Percentiles rank a stretch among this genome's conserved stretches.
These are phyloP conservation scores for Myiotriccus ornatus DNA, from an alignment of 2,797 vertebrate species.

Conservation along the genomic window DNA sequence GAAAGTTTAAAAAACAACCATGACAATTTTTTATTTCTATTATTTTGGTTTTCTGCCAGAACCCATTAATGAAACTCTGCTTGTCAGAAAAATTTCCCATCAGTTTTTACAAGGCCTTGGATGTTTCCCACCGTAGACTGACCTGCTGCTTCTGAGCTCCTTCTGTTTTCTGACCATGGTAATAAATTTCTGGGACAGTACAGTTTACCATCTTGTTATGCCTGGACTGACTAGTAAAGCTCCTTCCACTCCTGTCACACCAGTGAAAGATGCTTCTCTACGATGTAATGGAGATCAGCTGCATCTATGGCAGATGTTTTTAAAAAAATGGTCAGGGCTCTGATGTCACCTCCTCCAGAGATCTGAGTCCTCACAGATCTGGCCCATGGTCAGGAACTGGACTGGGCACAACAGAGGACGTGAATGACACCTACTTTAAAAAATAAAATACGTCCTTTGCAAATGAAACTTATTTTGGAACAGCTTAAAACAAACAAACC, in stretches of 20 bases:
- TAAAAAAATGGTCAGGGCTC: background rate
- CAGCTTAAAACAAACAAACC: background rate
- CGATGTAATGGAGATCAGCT: rapidly evolving
- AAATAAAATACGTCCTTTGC: background rate
- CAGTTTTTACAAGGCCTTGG: background rate
- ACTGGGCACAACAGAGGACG: rapidly evolving
- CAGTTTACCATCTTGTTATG: background rate
- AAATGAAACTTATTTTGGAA: background rate
- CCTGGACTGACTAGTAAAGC: background rate
- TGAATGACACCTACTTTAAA: background rate
- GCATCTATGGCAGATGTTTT: background rate
- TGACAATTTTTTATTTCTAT: background rate
- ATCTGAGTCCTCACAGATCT: background rate
- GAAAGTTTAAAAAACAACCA: background rate
- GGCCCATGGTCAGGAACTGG: background rate
- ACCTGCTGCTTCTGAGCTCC: background rate
- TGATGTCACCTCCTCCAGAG: background rate
- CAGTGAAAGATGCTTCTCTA: background rate
- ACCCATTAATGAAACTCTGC: background rate
- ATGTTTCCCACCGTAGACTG: background rate
- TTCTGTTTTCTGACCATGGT: background rate
- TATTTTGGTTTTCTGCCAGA: background rate
- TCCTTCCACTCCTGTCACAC: background rate
- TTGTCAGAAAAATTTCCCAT: background rate
- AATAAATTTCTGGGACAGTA: background rate